A percentile compares a stretch with the other conserved stretches of the same genome.
Conservation (phyloP, 2,113 vertebrate genomes). For the Mustelus asterias region DNA sequence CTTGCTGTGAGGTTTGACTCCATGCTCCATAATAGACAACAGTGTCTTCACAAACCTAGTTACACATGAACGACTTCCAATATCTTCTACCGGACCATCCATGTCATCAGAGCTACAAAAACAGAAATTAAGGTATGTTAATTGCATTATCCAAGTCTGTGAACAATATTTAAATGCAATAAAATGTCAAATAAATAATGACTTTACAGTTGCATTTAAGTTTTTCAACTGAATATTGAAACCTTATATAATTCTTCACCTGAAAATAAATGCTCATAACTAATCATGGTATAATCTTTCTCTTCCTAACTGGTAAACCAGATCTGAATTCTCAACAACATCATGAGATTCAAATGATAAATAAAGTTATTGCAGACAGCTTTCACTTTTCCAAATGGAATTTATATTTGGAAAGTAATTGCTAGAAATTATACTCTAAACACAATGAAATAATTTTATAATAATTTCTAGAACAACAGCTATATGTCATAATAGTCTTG, state of each 20-base stretch:
- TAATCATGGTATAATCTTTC: neutral
- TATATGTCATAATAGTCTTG: neutral
- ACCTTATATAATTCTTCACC: neutral
- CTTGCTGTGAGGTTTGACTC: slow-evolving; percentile 97
- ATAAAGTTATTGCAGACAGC: neutral
- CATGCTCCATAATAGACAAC: slow-evolving; percentile 96
- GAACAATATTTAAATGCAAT: neutral
- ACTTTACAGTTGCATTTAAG: neutral
- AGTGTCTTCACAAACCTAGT: slow-evolving; percentile 95
- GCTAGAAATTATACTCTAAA: too few relatives aligned
- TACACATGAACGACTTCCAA: slow-evolving; percentile 92
- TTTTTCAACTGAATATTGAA: neutral
- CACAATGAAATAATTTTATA: neutral
- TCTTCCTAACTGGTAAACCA: neutral
- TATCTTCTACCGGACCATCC: slow-evolving; percentile 95
- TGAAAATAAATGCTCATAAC: neutral
- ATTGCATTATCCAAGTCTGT: neutral
- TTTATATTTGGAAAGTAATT: neutral
- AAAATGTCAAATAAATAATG: neutral
- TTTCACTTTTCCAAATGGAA: neutral
- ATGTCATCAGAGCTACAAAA: slow-evolving; percentile 87
- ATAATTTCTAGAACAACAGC: neutral
- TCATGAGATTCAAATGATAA: neutral
- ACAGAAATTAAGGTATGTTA: neutral
- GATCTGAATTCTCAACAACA: neutral